phyloP scores from a whole-genome alignment of 2,888 invertebrate genomes.

The Torymus aiolomorphi region DNA sequence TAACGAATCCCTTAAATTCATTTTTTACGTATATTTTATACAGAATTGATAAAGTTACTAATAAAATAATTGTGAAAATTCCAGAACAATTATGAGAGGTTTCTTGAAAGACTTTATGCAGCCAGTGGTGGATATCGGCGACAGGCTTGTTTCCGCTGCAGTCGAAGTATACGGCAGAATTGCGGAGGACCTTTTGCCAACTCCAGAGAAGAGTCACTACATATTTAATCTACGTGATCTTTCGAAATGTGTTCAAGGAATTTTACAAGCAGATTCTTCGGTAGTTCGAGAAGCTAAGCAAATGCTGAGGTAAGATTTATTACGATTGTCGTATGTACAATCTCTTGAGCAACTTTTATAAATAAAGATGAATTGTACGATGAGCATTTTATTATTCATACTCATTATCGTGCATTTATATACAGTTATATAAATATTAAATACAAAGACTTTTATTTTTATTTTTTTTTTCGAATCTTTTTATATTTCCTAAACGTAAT shows the following conservation, averaged over 20 bases:
- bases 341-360: constrained; percentile 3
- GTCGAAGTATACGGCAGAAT: constrained; percentile 90
- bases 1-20: constrained; percentile 24
- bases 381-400: background rate
- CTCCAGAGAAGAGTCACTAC: constrained; percentile 94
- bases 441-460: too few relatives aligned
- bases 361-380: constrained; percentile 4
- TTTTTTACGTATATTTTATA: background rate
- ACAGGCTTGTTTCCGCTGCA: constrained; percentile 87
- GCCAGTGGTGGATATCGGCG: constrained; percentile 82
- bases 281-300: constrained; percentile 82
- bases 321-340: background rate
- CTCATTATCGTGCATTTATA: too few relatives aligned
- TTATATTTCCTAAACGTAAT: too few relatives aligned
- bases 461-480: too few relatives aligned
- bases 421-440: too few relatives aligned
- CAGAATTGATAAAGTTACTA: background rate
- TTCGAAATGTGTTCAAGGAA: constrained; percentile 93
- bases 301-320: constrained; percentile 79
- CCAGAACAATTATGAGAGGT: constrained; percentile 83
- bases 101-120: constrained; percentile 87
- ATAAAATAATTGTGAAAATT: background rate
- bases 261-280: constrained; percentile 87
- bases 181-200: constrained; percentile 88
- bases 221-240: constrained; percentile 94